Base-by-base conservation (phyloP, 2,797 vertebrate genomes). In the Enteromius viviparus region DNA sequence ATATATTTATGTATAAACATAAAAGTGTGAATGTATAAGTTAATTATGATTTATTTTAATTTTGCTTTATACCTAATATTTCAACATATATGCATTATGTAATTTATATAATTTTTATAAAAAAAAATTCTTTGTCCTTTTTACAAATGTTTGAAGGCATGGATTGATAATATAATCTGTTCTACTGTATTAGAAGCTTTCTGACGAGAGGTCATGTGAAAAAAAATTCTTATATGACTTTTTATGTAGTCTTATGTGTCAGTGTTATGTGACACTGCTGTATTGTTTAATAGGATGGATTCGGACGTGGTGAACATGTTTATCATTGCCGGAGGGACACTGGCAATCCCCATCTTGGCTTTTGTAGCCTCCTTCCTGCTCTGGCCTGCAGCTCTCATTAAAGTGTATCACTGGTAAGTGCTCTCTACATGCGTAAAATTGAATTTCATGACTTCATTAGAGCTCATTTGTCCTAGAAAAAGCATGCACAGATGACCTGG, bases 321-420 rank as follows among this genome's bases (percentile, higher is more conserved):
- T 81, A 88, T 96, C 79, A 95, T 96, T 0, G 96, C 96, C 0
- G 94, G 96, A 0, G 94, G 96, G 40, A 96, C 95, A 0, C 91
- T 97, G 85, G 93, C 94, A 47, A 93, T 96, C 83, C 96, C 96
- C 1, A 96, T 97, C 86, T 91, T 97, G 92, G 95, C 95, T 10
- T 97, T 97, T 0, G 88, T 96, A 3, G 95, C 95, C 49, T 96
- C 94, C 0, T 97, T 97, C 80, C 89, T 95, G 14, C 89, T 96
- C 75, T 96, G 96, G 94, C 96, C 96, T 71, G 94, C 95, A 0
- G 95, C 93, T 0, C 93, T 97, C 32, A 96, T 97, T 87, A 94
- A 83, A 86, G 94, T 97, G 87, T 97, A 97, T 80, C 93, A 96
- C 86, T 96, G 96, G 96, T 97, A 69, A 88, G 87, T 75, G 69